Evolutionary conservation across 30 jellyfish, hydroid and myxozoan species (phyloP).

Genomic region (Pseudorhiza aurosa): DNA sequence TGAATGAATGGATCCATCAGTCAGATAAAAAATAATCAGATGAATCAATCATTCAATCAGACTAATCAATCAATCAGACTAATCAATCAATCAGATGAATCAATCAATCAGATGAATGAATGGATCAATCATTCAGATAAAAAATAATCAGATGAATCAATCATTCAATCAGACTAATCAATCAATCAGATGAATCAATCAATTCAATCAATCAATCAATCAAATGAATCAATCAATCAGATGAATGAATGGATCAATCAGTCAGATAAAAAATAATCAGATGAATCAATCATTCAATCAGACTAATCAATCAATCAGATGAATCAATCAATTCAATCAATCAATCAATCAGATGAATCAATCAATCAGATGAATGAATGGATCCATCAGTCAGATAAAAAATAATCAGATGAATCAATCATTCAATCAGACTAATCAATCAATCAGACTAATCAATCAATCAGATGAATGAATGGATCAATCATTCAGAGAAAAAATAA

Average conservation of each 20-base stretch:
- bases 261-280: not conserved
- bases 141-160: not conserved
- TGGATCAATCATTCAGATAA: not conserved
- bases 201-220: not conserved
- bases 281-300: not conserved
- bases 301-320: too few species aligned
- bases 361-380: not conserved
- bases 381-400: not conserved
- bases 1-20: not conserved
- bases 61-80: not conserved
- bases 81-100: not conserved
- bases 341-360: slow-evolving; percentile 11
- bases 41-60: not conserved
- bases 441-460: not conserved
- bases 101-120: not conserved
- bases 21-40: not conserved
- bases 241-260: not conserved
- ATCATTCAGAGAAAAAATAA: not conserved
- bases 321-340: too few species aligned
- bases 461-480: not conserved
- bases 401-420: not conserved
- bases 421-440: not conserved
- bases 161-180: not conserved
- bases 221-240: not conserved
- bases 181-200: not conserved